phyloP scores from a whole-genome alignment of 2,797 vertebrate species.

The Mormyrus hasselquistii region DNA sequence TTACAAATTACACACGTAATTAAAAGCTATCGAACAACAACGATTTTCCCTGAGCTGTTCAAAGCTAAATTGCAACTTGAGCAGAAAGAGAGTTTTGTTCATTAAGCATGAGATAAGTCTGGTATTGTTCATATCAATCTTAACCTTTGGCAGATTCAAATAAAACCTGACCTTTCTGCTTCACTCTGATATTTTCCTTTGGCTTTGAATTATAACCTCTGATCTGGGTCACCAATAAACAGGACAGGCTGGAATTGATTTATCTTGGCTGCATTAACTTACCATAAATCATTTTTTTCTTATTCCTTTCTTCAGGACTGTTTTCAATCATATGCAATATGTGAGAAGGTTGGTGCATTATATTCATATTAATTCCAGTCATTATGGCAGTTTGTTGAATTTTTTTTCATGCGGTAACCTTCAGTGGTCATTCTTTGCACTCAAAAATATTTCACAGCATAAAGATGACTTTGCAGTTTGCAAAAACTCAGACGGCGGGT shows the following conservation, averaged over 20 bases:
- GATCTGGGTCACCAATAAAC: slow-evolving; percentile 51
- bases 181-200: slow-evolving; percentile 38
- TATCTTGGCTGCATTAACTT: slow-evolving; percentile 43
- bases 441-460: neutral
- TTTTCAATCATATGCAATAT: neutral
- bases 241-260: slow-evolving; percentile 38
- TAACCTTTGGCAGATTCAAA: slow-evolving; percentile 49
- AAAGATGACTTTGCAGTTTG: neutral
- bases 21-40: neutral
- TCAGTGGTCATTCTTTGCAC: neutral
- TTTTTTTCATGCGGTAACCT: neutral
- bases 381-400: neutral
- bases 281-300: slow-evolving; percentile 46
- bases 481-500: neutral
- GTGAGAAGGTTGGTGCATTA: neutral
- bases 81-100: slow-evolving; percentile 5
- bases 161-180: slow-evolving; percentile 52
- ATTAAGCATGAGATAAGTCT: slow-evolving; percentile 43
- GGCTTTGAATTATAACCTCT: slow-evolving; percentile 47
- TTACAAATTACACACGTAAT: neutral
- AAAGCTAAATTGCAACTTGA: neutral
- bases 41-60: neutral
- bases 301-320: slow-evolving; percentile 33
- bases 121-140: slow-evolving; percentile 55
- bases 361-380: neutral